Evolutionary conservation across 1,140 invertebrate species (phyloP).

Genomic region (Paramacrobiotus metropolitanus): DNA sequence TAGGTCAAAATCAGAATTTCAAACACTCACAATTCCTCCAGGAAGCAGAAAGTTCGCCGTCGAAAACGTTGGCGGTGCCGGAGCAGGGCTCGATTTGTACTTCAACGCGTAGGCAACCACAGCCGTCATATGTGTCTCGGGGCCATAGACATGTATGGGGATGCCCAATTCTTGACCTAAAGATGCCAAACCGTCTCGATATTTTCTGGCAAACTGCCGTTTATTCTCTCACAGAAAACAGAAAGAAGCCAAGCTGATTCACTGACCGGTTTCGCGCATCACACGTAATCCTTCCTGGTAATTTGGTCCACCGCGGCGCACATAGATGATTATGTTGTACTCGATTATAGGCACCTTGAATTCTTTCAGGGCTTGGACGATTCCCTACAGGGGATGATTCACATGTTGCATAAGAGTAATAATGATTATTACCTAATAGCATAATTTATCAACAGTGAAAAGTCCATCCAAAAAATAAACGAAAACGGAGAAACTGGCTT

Average conservation of each 20-base stretch:
- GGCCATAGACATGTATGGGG: conserved; percentile 82
- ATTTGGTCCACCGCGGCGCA: conserved; percentile 87
- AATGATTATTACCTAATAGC: conserved; percentile 2
- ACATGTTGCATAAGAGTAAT: neutral
- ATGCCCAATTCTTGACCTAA: conserved; percentile 60
- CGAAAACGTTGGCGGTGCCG: conserved; percentile 36
- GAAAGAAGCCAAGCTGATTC: conserved; percentile 1
- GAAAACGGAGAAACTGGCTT: neutral
- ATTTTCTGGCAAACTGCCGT: conserved; percentile 2
- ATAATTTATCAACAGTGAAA: neutral
- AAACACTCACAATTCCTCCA: conserved; percentile 36
- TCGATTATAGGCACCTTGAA: conserved; percentile 71
- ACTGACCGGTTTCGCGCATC: conserved; percentile 31
- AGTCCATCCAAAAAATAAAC: neutral
- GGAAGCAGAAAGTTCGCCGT: conserved; percentile 85
- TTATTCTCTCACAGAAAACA: neutral
- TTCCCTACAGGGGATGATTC: conserved; percentile 34
- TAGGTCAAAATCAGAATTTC: too few species aligned
- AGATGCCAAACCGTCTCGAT: conserved; percentile 7
- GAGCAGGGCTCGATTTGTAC: conserved; percentile 54
- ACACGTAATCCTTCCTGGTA: conserved; percentile 75
- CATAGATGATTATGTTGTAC: conserved; percentile 79
- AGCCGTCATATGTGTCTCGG: conserved; percentile 97
- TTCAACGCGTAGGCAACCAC: conserved; percentile 93
- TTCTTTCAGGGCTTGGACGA: conserved; percentile 80